These are phyloP conservation scores for Symphodus melops DNA, from an alignment of 2,113 vertebrate species.

Conservation along the genomic window DNA sequence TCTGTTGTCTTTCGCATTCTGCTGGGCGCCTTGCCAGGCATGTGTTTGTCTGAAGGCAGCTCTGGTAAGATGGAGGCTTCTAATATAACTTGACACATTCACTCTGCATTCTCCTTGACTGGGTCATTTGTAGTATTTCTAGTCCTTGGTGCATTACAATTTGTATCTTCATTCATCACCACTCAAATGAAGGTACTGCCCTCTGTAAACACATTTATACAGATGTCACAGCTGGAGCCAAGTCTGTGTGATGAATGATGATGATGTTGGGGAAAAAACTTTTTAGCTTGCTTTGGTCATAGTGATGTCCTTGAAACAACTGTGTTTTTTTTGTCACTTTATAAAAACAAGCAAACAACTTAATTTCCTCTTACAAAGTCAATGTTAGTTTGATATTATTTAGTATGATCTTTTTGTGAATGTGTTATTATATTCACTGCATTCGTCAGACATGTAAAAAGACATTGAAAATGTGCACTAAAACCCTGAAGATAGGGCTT, in stretches of 20 bases:
- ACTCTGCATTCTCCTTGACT: slow-evolving; percentile 59
- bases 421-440: no score
- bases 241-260: slow-evolving; percentile 7
- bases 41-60: slow-evolving; percentile 75
- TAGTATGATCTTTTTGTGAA: no score
- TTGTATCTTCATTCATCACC: slow-evolving; percentile 54
- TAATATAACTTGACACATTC: slow-evolving; percentile 67
- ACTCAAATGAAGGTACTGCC: slow-evolving; percentile 35
- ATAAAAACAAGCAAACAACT: background rate
- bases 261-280: background rate
- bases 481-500: no score
- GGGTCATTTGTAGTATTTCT: slow-evolving; percentile 66
- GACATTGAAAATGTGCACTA: no score
- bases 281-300: background rate
- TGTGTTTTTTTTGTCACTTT: background rate
- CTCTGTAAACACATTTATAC: slow-evolving; percentile 9
- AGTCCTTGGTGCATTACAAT: slow-evolving; percentile 43
- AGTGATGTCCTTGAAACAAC: background rate
- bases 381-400: no score
- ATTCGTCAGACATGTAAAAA: no score
- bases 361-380: slow-evolving; percentile 1
- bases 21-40: slow-evolving; percentile 71
- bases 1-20: slow-evolving; percentile 73
- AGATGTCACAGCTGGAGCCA: slow-evolving; percentile 14
- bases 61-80: slow-evolving; percentile 69